Base-by-base conservation (phyloP, 30 jellyfish, hydroid and myxozoan genomes). In the Aurelia coerulea region DNA sequence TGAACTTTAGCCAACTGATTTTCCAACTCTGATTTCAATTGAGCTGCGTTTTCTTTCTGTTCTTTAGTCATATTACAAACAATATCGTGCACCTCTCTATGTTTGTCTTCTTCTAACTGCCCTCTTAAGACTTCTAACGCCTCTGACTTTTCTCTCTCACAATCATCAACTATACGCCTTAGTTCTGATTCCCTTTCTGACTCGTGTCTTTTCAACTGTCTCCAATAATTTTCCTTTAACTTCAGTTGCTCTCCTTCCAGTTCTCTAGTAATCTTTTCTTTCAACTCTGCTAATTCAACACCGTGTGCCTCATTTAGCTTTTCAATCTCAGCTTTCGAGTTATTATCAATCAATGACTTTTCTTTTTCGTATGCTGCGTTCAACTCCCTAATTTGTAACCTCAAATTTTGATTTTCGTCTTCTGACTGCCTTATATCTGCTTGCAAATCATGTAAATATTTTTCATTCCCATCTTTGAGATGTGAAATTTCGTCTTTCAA, bases 41-140 rank as follows among this genome's bases (percentile, higher is more conserved):
- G 42, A 37, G 79, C 90, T 4, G 91, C 87, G 66, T 62, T 73
- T 1, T 78, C 92, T 58, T 71, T 81, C 35, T 89, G 87, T 34
- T 89, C 92, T 41, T 73, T 80, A 10, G 86, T 75, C 97, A 89
- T 74, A 37, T 66, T 80, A n/a, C 89, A 71, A 60, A 89, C 86
- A 32, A 68, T 86, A 64, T 80, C 88, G 32, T 73, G 92, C 8
- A 91, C 81, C 42, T 85, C 94, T 67, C 80, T 80, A 37, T 85
- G 85, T 74, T 91, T 86, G 33, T 85, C 92, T 56, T 85, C 90
- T 62, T 88, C 96, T 37, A 88, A 31, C 59, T 78, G 88, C 49
- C 62, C 82, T 39, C 88, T 70, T 75, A 78, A 63, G 14, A 62
- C 9, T 37, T 72, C 89, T 35, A 78, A 10, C 23, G 65, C 96